These are phyloP conservation scores for Antennarius maculatus DNA, from an alignment of 2,797 vertebrate species.

Conservation along the genomic window DNA sequence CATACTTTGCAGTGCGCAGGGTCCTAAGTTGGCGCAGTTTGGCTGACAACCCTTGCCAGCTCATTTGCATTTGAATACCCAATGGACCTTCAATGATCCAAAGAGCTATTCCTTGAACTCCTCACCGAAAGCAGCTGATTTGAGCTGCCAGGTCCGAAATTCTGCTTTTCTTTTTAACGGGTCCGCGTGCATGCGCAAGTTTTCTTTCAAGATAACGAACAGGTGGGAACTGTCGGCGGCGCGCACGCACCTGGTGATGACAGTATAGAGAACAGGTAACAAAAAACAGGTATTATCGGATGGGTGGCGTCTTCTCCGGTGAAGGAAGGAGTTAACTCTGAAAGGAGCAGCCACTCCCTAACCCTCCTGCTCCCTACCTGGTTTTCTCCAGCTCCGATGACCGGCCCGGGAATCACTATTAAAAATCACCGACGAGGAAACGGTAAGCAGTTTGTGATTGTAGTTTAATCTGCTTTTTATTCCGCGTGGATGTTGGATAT, in stretches of 20 bases:
- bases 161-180: slow-evolving; percentile 20
- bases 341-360: slow-evolving; percentile 72
- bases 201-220: too few relatives aligned
- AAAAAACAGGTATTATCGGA: slow-evolving; percentile 70
- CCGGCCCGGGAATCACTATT: slow-evolving; percentile 35
- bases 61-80: slow-evolving; percentile 80
- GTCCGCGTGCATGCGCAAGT: too few relatives aligned
- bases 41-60: slow-evolving; percentile 61
- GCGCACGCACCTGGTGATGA: not conserved
- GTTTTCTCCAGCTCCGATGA: slow-evolving; percentile 34
- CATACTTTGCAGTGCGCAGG: not conserved
- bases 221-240: too few relatives aligned
- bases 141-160: not conserved
- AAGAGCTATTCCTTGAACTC: slow-evolving; percentile 50
- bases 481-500: slow-evolving; percentile 14
- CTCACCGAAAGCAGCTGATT: slow-evolving; percentile 53
- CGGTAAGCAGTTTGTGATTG: slow-evolving; percentile 8
- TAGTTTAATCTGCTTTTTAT: not conserved
- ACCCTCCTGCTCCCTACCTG: slow-evolving; percentile 71
- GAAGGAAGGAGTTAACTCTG: slow-evolving; percentile 61
- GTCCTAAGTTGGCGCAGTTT: slow-evolving; percentile 30
- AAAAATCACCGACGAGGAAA: not conserved
- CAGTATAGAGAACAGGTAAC: slow-evolving; percentile 55
- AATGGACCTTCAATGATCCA: slow-evolving; percentile 34
- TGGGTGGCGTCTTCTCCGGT: slow-evolving; percentile 14